These are phyloP conservation scores for Scaptomyza hsui DNA, from an alignment of 1,140 invertebrate genomes.

Conservation along the genomic window DNA sequence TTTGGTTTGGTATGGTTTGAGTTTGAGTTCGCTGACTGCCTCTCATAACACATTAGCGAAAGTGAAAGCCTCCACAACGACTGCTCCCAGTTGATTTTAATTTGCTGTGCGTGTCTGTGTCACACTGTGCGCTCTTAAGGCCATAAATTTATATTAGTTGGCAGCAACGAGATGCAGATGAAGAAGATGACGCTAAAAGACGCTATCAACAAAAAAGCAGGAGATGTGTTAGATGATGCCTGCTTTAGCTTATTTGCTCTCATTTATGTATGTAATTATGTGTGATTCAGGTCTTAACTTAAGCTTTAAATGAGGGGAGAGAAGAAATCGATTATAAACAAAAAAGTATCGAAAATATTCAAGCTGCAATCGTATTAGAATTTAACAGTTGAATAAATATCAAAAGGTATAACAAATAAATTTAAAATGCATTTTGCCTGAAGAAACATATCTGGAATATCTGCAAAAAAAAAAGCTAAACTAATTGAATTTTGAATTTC, in stretches of 20 bases:
- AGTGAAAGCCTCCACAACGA: slow-evolving; percentile 80
- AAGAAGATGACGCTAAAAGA: slow-evolving; percentile 29
- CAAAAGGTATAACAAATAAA: neutral
- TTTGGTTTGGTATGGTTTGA: slow-evolving; percentile 6
- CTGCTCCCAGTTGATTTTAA: slow-evolving; percentile 78
- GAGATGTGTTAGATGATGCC: slow-evolving; percentile 7
- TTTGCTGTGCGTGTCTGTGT: slow-evolving; percentile 66
- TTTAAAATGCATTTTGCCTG: neutral
- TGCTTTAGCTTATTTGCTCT: slow-evolving; percentile 23
- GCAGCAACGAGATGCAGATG: slow-evolving; percentile 39
- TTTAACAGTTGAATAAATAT: no score
- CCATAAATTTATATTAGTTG: slow-evolving; percentile 75
- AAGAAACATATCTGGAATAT: no score
- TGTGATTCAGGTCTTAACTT: no score
- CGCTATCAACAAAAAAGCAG: neutral
- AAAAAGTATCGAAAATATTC: slow-evolving; percentile 31
- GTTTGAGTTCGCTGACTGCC: slow-evolving; percentile 36
- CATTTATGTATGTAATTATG: slow-evolving; percentile 26
- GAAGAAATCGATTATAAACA: no score
- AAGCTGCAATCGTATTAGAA: neutral
- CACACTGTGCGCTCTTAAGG: slow-evolving; percentile 54
- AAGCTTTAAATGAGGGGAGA: no score
- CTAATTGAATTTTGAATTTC: no score
- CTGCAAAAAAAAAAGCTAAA: no score
- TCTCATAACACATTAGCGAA: slow-evolving; percentile 80